These are phyloP conservation scores for Drosophila repletoides DNA, from an alignment of 1,140 invertebrate genomes.

Conservation along the genomic window DNA sequence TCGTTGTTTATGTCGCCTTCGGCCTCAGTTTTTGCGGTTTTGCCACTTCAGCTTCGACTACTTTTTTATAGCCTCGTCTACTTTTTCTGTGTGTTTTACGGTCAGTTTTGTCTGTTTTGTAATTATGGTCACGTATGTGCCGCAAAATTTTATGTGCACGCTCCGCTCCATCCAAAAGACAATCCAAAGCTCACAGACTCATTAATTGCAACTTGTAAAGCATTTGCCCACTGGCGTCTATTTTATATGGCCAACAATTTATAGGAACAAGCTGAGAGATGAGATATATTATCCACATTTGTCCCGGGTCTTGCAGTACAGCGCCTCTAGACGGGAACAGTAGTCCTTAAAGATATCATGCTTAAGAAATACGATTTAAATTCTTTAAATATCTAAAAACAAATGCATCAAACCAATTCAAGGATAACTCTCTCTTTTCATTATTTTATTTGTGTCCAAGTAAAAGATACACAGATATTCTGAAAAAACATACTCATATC, in stretches of 20 bases:
- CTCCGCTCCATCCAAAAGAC: no score
- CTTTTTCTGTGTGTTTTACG: slow-evolving; percentile 28
- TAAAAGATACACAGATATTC: no score
- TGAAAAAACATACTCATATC: no score
- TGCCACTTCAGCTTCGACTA: slow-evolving; percentile 36
- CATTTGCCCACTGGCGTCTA: slow-evolving; percentile 1
- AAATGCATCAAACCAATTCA: no score
- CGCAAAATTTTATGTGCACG: slow-evolving; percentile 49
- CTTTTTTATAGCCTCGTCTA: slow-evolving; percentile 24
- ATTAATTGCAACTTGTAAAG: slow-evolving; percentile 53
- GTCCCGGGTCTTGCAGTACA: slow-evolving; percentile 17
- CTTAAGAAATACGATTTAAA: background rate
- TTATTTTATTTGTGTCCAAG: no score
- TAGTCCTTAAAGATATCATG: background rate
- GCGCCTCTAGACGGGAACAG: background rate
- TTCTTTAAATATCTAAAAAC: no score
- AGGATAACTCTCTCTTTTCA: no score
- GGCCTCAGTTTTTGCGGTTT: slow-evolving; percentile 22
- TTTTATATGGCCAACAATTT: slow-evolving; percentile 11
- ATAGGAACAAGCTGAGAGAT: background rate
- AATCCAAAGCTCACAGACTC: slow-evolving; percentile 19
- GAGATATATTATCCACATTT: slow-evolving; percentile 6
- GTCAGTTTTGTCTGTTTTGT: slow-evolving; percentile 42
- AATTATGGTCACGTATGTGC: slow-evolving; percentile 57
- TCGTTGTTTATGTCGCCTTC: slow-evolving; percentile 30